phyloP scores from a whole-genome alignment of 2,888 invertebrate species.

The Caenorhabditis zanzibari region DNA sequence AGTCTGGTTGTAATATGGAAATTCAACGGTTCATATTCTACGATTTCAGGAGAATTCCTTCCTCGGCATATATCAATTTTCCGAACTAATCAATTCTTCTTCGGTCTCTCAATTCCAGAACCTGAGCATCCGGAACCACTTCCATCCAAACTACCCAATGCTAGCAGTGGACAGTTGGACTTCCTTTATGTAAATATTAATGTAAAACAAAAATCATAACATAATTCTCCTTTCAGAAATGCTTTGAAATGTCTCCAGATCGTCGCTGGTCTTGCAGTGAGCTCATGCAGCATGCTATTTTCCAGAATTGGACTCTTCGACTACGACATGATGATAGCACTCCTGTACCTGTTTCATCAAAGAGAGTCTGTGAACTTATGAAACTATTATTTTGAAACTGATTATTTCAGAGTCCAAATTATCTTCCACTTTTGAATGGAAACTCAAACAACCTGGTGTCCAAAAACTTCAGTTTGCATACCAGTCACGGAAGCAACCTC shows the following conservation, averaged over 20 bases:
- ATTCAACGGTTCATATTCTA: background rate
- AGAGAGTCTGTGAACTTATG: constrained; percentile 23
- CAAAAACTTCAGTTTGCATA: constrained; percentile 59
- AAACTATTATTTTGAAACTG: background rate
- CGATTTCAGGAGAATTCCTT: constrained; percentile 89
- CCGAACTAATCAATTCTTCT: constrained; percentile 94
- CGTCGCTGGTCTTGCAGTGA: constrained; percentile 95
- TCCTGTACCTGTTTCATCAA: constrained; percentile 18
- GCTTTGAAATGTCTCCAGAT: constrained; percentile 95
- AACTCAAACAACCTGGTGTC: constrained; percentile 60
- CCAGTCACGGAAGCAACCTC: constrained; percentile 24
- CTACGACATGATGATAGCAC: constrained; percentile 85
- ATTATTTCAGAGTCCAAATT: constrained; percentile 63
- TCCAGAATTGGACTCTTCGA: constrained; percentile 86
- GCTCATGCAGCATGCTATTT: constrained; percentile 92
- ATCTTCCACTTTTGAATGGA: constrained; percentile 64
- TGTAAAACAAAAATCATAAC: background rate
- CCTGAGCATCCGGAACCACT: constrained; percentile 91
- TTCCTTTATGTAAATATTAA: constrained; percentile 88
- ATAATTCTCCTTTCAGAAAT: constrained; percentile 87
- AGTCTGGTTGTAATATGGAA: background rate
- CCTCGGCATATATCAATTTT: constrained; percentile 97
- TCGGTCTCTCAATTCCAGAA: constrained; percentile 94
- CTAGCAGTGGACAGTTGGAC: constrained; percentile 88
- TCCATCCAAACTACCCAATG: constrained; percentile 91